These are phyloP conservation scores for Eupithecia vulgata DNA, from an alignment of 2,888 invertebrate species.

Conservation along the genomic window DNA sequence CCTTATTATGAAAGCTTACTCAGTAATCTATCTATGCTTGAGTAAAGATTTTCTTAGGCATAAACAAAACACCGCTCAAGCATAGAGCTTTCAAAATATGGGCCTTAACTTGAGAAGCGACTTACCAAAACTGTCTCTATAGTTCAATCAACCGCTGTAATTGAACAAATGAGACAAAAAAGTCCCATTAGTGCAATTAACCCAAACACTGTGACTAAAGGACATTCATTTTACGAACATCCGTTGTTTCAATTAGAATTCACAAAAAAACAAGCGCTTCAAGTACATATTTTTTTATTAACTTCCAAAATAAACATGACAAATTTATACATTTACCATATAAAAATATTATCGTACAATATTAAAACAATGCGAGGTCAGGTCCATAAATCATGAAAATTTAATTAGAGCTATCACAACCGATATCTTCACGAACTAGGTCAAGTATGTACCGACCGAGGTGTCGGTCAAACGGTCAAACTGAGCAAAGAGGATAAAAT, in stretches of 20 bases:
- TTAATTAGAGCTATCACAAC: conserved; percentile 25
- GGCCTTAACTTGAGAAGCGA: too few species aligned
- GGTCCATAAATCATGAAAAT: conserved; percentile 27
- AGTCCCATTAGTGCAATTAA: not conserved
- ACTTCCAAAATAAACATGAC: not conserved
- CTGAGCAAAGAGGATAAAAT: conserved; percentile 14
- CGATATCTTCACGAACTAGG: conserved; percentile 34
- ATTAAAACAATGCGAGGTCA: conserved; percentile 7
- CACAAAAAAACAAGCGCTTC: not conserved
- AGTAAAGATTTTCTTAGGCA: too few species aligned
- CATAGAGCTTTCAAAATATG: too few species aligned
- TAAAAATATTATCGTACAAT: conserved; percentile 4
- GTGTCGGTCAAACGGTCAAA: conserved; percentile 18
- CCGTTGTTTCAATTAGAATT: not conserved
- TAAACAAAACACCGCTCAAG: too few species aligned
- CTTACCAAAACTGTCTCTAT: not conserved
- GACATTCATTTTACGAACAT: not conserved
- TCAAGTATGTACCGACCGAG: conserved; percentile 29
- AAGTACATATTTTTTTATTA: not conserved
- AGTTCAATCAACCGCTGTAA: not conserved
- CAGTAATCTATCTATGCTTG: too few species aligned
- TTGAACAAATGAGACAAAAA: not conserved
- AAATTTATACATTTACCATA: not conserved
- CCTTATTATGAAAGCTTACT: too few species aligned
- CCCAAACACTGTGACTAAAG: not conserved